Conservation (phyloP, 1,140 invertebrate species). For the Daktulosphaira vitifoliae region DNA sequence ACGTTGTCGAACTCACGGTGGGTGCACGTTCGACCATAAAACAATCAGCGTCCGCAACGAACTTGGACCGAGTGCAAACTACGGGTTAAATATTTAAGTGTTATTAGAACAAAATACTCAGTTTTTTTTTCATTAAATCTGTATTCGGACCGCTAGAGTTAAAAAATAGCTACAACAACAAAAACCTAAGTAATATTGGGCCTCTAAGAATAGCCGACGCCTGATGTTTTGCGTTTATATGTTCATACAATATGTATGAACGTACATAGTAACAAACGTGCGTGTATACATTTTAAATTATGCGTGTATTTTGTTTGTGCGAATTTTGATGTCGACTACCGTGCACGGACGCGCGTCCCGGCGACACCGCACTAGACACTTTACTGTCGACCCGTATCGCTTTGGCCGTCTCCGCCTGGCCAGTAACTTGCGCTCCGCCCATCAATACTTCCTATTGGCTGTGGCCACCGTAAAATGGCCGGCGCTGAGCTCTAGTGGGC, state of each 20-base stretch:
- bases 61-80: slow-evolving; percentile 9
- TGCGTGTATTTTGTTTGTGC: too few relatives aligned
- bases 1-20: slow-evolving; percentile 31
- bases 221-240: too few relatives aligned
- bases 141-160: too few relatives aligned
- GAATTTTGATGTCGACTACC: background rate
- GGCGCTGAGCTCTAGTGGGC: slow-evolving; percentile 1
- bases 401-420: slow-evolving; percentile 9
- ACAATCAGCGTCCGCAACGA: background rate
- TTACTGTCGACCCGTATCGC: slow-evolving; percentile 13
- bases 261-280: too few relatives aligned
- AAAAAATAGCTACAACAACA: too few relatives aligned
- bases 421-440: background rate
- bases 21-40: slow-evolving; percentile 26
- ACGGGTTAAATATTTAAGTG: too few relatives aligned
- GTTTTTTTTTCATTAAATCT: too few relatives aligned
- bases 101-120: too few relatives aligned
- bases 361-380: slow-evolving; percentile 29
- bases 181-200: too few relatives aligned
- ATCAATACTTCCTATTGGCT: slow-evolving; percentile 2
- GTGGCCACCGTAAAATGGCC: slow-evolving; percentile 25
- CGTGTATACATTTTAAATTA: too few relatives aligned
- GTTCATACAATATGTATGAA: too few relatives aligned
- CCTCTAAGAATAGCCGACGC: too few relatives aligned
- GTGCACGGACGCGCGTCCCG: slow-evolving; percentile 29